Conservation (phyloP, 2,113 vertebrate genomes). For the Cryptomyrus ogoouensis region DNA sequence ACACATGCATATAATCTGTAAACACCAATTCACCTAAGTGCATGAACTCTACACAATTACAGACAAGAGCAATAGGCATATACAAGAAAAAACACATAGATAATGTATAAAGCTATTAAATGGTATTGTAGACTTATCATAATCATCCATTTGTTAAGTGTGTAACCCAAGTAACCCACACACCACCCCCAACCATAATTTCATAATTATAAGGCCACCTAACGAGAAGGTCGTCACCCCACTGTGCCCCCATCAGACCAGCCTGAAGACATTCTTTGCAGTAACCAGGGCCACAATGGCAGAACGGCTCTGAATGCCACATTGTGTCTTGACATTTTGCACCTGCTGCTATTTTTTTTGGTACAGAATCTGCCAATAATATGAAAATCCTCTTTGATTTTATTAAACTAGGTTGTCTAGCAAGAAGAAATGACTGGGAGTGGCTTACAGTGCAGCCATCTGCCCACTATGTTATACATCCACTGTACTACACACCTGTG, state of each 20-base stretch:
- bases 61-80: not conserved
- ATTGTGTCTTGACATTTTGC: not conserved
- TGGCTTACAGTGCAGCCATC: not conserved
- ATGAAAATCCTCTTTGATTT: conserved; percentile 4
- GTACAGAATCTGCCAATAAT: not conserved
- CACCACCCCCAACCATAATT: not conserved
- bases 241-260: not conserved
- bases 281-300: not conserved
- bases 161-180: not conserved
- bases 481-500: not conserved
- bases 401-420: conserved; percentile 12
- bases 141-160: not conserved
- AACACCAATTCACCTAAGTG: not conserved
- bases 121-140: not conserved
- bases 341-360: not conserved
- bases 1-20: not conserved
- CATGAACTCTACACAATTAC: not conserved
- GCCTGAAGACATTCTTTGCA: not conserved
- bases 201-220: not conserved
- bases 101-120: not conserved
- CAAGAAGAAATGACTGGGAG: not conserved
- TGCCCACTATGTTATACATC: not conserved
- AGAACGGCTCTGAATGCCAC: not conserved
- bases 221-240: not conserved
- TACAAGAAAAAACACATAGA: not conserved